Conservation (phyloP, 2,888 invertebrate genomes). For the Erebia aethiops region DNA sequence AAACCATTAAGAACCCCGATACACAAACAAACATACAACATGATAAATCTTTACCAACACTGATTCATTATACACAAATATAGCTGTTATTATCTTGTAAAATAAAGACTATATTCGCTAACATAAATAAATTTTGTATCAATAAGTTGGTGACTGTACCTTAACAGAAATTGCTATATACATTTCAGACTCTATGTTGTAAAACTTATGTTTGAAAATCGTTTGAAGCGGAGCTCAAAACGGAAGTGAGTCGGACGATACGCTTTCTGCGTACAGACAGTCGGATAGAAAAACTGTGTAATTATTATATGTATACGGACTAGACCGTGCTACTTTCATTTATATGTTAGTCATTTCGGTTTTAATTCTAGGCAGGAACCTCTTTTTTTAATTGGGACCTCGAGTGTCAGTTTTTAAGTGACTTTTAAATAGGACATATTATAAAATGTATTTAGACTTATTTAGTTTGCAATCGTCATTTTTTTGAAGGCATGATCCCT, state of each 20-base stretch:
- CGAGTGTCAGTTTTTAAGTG: too few relatives aligned
- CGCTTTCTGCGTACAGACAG: constrained; percentile 67
- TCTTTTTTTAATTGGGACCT: constrained; percentile 28
- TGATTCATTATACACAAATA: constrained; percentile 13
- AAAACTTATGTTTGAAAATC: constrained; percentile 26
- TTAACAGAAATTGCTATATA: neutral
- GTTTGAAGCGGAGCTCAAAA: constrained; percentile 31
- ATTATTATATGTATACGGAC: constrained; percentile 55
- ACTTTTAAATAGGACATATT: too few relatives aligned
- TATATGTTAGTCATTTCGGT: constrained; percentile 47
- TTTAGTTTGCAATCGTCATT: too few relatives aligned
- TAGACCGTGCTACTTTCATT: constrained; percentile 58
- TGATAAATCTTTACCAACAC: constrained; percentile 20
- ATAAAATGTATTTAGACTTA: too few relatives aligned
- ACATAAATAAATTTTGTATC: constrained; percentile 26
- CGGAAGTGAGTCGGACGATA: constrained; percentile 57
- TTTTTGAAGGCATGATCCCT: too few relatives aligned
- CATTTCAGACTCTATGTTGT: constrained; percentile 31
- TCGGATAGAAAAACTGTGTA: constrained; percentile 55
- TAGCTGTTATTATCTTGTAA: constrained; percentile 11
- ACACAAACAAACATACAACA: constrained; percentile 37
- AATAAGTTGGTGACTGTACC: constrained; percentile 38
- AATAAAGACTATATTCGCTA: constrained; percentile 33
- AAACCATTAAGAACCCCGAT: constrained; percentile 38
- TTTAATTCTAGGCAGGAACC: constrained; percentile 45